Base-by-base conservation (phyloP, 2,113 vertebrate genomes). In the Murina feae region DNA sequence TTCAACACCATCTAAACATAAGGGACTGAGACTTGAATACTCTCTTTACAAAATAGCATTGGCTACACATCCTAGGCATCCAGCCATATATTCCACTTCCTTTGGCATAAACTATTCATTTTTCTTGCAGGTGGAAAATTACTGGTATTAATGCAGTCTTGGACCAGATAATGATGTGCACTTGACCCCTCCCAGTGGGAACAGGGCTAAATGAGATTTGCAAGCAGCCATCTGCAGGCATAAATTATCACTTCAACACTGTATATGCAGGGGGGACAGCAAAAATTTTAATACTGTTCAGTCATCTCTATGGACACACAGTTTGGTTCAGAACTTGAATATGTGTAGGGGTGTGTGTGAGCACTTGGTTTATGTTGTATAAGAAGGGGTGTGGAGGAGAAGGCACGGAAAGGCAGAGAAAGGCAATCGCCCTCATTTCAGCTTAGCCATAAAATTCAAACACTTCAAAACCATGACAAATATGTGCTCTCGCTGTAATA, bases 121-220 rank as follows among this genome's bases (percentile, higher is more conserved):
- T 93, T 90, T 78, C 69, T 89, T 84, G 37, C 32, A 94, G 93
- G 89, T 91, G 32, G 60, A 89, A 92, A 95, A 89, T 96, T 30
- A 89, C 66, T 86, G 51, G 23, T 91, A 93, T 96, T 82, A 88
- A 92, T 92, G 63, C 14, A 87, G 18, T 69, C 65, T 93, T 89
- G 47, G 86, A 49, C 32, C 44, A 80, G 63, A 66, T 81, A 95
- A 90, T 89, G 35, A 86, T 49, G 71, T 72, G 11, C 49, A 71
- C 63, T 83, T 74, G 58, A 91, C 81, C 47, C 55, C 49, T 94
- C 83, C 94, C 47, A 35, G 23, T n/a, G 83, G 83, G 66, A 55
- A 2, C 17, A 71, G n/a, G 51, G 16, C 68, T 76, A 71, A 88
- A 97, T 53, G 94, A 68, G 47, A 35, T 87, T 93, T 93, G 51